phyloP scores from a whole-genome alignment of 1,140 invertebrate genomes.

The Lepeophtheirus salmonis region DNA sequence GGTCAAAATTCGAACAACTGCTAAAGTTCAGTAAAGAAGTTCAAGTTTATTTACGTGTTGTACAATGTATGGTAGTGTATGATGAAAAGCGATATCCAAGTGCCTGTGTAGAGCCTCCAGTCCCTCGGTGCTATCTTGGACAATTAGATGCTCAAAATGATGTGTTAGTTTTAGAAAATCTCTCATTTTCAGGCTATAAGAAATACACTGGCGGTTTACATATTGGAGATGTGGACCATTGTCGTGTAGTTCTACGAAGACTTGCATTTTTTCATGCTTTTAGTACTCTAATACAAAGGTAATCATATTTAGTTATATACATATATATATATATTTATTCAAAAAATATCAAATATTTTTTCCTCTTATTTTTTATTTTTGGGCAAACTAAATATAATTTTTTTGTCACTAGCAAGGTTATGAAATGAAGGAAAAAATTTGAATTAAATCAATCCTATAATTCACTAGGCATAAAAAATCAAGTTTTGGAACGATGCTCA shows the following conservation, averaged over 20 bases:
- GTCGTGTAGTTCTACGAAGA: conserved; percentile 9
- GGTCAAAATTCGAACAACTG: neutral
- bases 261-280: conserved; percentile 11
- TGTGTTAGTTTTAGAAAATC: conserved; percentile 6
- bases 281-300: conserved; percentile 12
- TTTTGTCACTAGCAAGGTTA: too few relatives aligned
- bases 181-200: neutral
- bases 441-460: too few relatives aligned
- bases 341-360: too few relatives aligned
- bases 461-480: too few relatives aligned
- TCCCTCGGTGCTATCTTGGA: conserved; percentile 3
- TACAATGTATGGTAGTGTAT: conserved; percentile 4
- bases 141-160: conserved; percentile 14
- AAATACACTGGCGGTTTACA: neutral
- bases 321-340: too few relatives aligned
- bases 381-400: too few relatives aligned
- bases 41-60: neutral
- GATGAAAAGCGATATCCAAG: conserved; percentile 14
- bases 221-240: conserved; percentile 10
- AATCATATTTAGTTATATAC: too few relatives aligned
- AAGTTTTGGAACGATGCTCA: too few relatives aligned
- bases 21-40: conserved; percentile 3
- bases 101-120: conserved; percentile 14
- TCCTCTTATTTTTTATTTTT: too few relatives aligned
- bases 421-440: too few relatives aligned